Base-by-base conservation (phyloP, 1,140 invertebrate genomes). In the Caenorhabditis briggsae region DNA sequence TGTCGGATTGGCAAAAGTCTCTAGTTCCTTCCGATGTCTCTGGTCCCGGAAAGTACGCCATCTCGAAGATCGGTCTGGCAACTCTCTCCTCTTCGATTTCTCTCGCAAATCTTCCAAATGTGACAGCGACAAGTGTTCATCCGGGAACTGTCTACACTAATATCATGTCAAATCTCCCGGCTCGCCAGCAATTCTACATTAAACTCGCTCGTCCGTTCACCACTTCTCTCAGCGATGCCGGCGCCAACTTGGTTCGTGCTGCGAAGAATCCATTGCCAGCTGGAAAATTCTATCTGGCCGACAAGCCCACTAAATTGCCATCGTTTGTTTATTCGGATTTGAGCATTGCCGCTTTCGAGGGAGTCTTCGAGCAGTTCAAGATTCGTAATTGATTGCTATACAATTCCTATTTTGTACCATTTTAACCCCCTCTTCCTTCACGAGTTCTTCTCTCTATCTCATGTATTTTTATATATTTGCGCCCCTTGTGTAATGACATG, bases 141-240 rank as follows among this genome's bases (percentile, higher is more conserved):
- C 70, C 70, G 14, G 70, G 70, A 78, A 78, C 70, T 25, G 70
- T 78, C 70, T 78, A 78, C 70, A 78, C 70, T 50, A 78, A 78
- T 78, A 78, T 78, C n/a, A 78, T 78, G 70, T 78, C 70, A 9
- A 78, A 78, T 78, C 14, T 78, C 2, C 70, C 70, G 20, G 43
- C 70, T 50, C 70, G 70, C 50, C 70, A 78, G 18, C 70, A 78
- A 78, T 53, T 78, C 46, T 78, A 78, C 46, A 78, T 78, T 43
- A 78, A 78, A 50, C 70, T 78, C 14, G 70, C 70, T 78, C 70
- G 70, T 25, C 70, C 70, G 12, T 78, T 78, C 20, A 50, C n/a
- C 8, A 78, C 70, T 25, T 50, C 70, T 53, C 70, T 78, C 20
- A 11, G 18, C 11, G 70, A 78, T 50, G 70, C 70, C 12, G 70